Evolutionary conservation across 1,140 invertebrate genomes (phyloP).

Genomic region (Drosophila littoralis): DNA sequence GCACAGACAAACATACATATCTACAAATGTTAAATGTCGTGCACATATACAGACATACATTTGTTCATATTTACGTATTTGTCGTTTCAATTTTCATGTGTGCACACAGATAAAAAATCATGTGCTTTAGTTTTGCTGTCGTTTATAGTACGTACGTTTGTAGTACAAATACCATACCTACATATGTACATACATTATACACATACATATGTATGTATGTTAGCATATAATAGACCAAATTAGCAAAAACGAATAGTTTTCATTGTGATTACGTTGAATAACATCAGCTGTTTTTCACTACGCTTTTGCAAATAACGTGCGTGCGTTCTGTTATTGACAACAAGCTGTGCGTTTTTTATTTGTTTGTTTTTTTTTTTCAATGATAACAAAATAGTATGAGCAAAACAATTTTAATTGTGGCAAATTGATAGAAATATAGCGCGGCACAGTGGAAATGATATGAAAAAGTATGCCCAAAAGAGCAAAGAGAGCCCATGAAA

Average conservation of each 20-base stretch:
- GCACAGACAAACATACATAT: constrained; percentile 2
- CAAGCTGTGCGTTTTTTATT: not conserved
- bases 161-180: not conserved
- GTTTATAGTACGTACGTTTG: not conserved
- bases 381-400: constrained; percentile 31
- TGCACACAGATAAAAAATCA: constrained; percentile 69
- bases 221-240: constrained; percentile 26
- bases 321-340: constrained; percentile 17
- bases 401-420: constrained; percentile 32
- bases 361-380: not conserved
- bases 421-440: constrained; percentile 23
- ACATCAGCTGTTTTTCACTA: constrained; percentile 36
- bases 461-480: not conserved
- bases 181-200: too few relatives aligned
- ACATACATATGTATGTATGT: constrained; percentile 16
- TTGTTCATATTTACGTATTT: constrained; percentile 52
- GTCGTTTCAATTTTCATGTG: constrained; percentile 65
- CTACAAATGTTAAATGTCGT: constrained; percentile 29
- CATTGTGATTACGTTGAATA: constrained; percentile 20
- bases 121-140: constrained; percentile 52
- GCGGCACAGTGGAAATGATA: constrained; percentile 2
- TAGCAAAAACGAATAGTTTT: constrained; percentile 27
- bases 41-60: constrained; percentile 23
- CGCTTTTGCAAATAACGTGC: constrained; percentile 17
- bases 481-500: constrained; percentile 12